Conservation (phyloP, 53 echinoderm and acorn worm genomes). For the Holothuria scabra region DNA sequence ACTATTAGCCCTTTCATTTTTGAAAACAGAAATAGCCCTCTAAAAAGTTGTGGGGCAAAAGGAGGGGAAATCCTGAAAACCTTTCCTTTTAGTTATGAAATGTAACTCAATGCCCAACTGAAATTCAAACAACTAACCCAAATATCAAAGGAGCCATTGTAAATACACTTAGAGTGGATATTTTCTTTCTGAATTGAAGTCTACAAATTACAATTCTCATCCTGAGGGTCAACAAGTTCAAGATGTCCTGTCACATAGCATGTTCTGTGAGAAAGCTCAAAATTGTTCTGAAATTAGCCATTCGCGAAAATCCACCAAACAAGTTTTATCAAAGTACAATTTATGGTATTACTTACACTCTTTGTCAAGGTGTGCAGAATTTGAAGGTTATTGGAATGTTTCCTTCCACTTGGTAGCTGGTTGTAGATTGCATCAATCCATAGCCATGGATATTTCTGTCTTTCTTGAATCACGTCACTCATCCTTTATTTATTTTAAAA, state of each 20-base stretch:
- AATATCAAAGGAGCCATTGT: no score
- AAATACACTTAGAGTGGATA: no score
- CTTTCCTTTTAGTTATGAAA: no score
- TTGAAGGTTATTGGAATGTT: slow-evolving; percentile 61
- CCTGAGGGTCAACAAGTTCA: no score
- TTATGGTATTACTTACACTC: slow-evolving; percentile 44
- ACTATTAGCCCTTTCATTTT: not conserved
- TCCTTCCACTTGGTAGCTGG: slow-evolving; percentile 59
- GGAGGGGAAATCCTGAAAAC: no score
- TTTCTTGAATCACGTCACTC: slow-evolving; percentile 81
- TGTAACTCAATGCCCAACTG: no score
- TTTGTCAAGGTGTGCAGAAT: slow-evolving; percentile 85
- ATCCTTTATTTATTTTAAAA: slow-evolving; percentile 54
- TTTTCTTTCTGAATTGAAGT: no score
- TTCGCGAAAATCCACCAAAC: not conserved
- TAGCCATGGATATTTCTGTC: slow-evolving; percentile 94
- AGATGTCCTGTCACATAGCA: no score
- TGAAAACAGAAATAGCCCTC: not conserved
- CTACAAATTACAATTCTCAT: no score
- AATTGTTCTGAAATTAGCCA: no score
- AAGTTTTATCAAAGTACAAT: not conserved
- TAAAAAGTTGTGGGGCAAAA: not conserved
- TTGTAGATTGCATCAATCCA: slow-evolving; percentile 76
- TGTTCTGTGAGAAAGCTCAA: no score
- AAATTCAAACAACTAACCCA: no score